Base-by-base conservation (phyloP, 2,797 vertebrate genomes). In the Paedocypris micromegethes region DNA sequence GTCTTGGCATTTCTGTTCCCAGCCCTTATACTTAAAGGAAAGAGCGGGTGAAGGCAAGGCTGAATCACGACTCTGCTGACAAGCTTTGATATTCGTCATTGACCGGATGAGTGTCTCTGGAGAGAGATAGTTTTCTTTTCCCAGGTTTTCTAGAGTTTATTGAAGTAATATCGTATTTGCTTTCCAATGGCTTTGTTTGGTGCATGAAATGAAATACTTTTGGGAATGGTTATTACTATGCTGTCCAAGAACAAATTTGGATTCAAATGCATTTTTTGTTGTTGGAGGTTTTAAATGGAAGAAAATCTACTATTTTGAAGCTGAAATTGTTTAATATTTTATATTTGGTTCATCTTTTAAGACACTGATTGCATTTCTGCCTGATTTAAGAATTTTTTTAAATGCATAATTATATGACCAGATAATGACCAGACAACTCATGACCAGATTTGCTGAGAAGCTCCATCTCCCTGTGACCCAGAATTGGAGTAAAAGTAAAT, bases 61-160 rank as follows among this genome's bases (percentile, higher is more conserved):
- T 66, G 58, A 23, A 66, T 60, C 43, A 53, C 59, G 49, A 62
- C 59, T 66, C 62, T 43, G 43, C 39, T 48, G 64, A 69, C 60
- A 58, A 66, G 37, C 62, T 70, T 58, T 67, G 68, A 66, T 66
- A 66, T 75, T 76, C 73, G 68, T 76, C 77, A 74, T 61, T 9
- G 49, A 57, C 68, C 70, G 64, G 72, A 78, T 66, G 64, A 69
- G 74, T 63, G 74, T 69, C 77, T 70, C 64, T 69, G 46, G 47
- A 68, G 61, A 54, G 43, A 66, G 23, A 58, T 46, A 3, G 40
- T 61, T 68, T 59, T 43, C 51, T 47, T 69, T 72, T 72, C 59
- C 67, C 62, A 70, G 57, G 66, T 68, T 73, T 58, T 46, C 1
- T 44, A 2, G 40, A 61, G 45, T 52, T 42, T 65, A 58, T 46